phyloP scores from a whole-genome alignment of 1,140 invertebrate genomes.

The Bombus confusus region DNA sequence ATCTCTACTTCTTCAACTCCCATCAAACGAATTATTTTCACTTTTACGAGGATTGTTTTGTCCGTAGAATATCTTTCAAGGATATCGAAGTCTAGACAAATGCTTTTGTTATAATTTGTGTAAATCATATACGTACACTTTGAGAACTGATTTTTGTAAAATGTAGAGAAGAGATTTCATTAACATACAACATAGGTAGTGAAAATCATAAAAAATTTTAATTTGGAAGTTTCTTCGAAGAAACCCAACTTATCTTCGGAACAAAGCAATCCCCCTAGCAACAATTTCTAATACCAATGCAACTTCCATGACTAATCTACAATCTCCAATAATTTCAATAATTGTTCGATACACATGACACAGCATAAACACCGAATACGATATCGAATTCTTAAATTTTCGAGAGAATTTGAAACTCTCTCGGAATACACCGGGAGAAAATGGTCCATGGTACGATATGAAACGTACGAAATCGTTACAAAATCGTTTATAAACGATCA shows the following conservation, averaged over 20 bases:
- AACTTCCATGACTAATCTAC: background rate
- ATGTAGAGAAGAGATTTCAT: background rate
- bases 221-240: background rate
- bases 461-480: conserved; percentile 48
- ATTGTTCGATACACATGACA: background rate
- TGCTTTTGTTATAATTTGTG: no score
- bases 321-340: background rate
- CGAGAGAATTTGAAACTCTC: no score
- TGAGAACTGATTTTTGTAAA: no score
- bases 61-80: no score
- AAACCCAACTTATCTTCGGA: background rate
- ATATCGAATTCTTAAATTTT: no score
- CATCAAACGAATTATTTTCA: background rate
- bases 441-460: conserved; percentile 23
- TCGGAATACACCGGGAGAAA: background rate
- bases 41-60: background rate
- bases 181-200: background rate
- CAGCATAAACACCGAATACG: background rate
- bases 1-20: background rate
- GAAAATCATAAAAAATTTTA: background rate
- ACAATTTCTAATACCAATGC: background rate
- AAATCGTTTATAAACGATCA: conserved; percentile 41
- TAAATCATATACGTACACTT: no score
- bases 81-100: background rate
- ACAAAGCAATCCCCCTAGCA: background rate